Percentiles rank a stretch among this genome's conserved stretches.
phyloP scores from a whole-genome alignment of 2,113 vertebrate species.

The Tetraodon nigroviridis region DNA sequence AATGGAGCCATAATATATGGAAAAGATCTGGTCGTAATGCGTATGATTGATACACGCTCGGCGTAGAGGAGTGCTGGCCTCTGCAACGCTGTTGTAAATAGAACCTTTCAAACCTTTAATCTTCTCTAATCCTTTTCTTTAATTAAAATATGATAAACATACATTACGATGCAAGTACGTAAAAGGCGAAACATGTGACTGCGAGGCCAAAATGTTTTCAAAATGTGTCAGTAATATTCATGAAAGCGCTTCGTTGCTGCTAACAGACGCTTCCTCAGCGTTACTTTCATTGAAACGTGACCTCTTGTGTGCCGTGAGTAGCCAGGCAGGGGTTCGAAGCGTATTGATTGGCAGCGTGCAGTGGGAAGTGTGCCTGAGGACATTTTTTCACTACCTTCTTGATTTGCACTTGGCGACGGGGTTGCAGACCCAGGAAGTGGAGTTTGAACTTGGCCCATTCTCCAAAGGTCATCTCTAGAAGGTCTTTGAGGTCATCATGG shows the following conservation, averaged over 20 bases:
- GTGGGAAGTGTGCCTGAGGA: slow-evolving; percentile 3
- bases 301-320: background rate
- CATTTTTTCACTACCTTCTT: background rate
- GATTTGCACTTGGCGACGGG: slow-evolving; percentile 12
- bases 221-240: background rate
- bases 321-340: slow-evolving; percentile 13
- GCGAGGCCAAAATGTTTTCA: too few relatives aligned
- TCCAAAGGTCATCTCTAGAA: slow-evolving; percentile 72
- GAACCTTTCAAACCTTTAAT: background rate
- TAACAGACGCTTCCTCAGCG: too few relatives aligned
- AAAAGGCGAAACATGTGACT: too few relatives aligned
- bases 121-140: background rate
- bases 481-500: slow-evolving; percentile 60
- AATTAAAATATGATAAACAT: too few relatives aligned
- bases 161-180: too few relatives aligned
- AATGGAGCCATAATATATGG: background rate
- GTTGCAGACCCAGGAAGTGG: slow-evolving; percentile 63
- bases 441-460: slow-evolving; percentile 73
- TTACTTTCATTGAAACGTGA: background rate
- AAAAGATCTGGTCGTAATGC: background rate
- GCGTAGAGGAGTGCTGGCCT: background rate
- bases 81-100: background rate
- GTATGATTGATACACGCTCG: background rate
- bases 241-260: background rate
- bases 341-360: background rate